These are phyloP conservation scores for Catocala nupta DNA, from an alignment of 2,888 invertebrate species.

Conservation along the genomic window DNA sequence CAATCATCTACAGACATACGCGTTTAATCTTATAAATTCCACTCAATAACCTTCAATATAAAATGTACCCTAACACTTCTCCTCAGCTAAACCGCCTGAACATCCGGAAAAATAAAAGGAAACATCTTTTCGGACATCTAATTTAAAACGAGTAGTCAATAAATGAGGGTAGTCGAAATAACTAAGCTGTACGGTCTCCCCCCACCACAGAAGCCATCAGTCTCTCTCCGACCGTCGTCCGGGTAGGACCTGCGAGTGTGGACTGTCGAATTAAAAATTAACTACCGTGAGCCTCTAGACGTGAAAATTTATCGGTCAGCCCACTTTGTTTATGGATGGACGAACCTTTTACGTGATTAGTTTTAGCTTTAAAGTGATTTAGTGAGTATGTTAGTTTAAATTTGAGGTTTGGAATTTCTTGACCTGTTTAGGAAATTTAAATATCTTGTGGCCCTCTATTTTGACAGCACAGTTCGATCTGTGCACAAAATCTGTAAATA, in stretches of 20 bases:
- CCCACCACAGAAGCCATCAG: constrained; percentile 73
- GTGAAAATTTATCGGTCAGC: constrained; percentile 74
- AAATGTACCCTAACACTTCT: constrained; percentile 3
- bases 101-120: constrained; percentile 53
- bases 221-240: constrained; percentile 75
- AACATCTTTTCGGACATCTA: constrained; percentile 64
- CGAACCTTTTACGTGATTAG: constrained; percentile 75
- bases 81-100: constrained; percentile 33
- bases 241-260: constrained; percentile 64
- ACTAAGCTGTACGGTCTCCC: constrained; percentile 79
- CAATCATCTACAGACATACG: too few species aligned
- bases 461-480: too few species aligned
- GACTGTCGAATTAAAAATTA: constrained; percentile 81
- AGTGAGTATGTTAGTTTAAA: constrained; percentile 44
- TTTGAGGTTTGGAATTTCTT: constrained; percentile 23
- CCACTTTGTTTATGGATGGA: constrained; percentile 73
- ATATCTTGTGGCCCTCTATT: too few species aligned
- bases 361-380: constrained; percentile 60
- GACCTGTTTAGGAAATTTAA: background rate
- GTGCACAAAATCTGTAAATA: too few species aligned
- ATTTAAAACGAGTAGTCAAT: constrained; percentile 78
- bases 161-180: constrained; percentile 84
- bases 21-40: too few species aligned
- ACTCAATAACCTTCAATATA: background rate
- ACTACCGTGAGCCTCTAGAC: constrained; percentile 65